phyloP scores from a whole-genome alignment of 35 echinoderm and acorn worm species.

The Diadema setosum region DNA sequence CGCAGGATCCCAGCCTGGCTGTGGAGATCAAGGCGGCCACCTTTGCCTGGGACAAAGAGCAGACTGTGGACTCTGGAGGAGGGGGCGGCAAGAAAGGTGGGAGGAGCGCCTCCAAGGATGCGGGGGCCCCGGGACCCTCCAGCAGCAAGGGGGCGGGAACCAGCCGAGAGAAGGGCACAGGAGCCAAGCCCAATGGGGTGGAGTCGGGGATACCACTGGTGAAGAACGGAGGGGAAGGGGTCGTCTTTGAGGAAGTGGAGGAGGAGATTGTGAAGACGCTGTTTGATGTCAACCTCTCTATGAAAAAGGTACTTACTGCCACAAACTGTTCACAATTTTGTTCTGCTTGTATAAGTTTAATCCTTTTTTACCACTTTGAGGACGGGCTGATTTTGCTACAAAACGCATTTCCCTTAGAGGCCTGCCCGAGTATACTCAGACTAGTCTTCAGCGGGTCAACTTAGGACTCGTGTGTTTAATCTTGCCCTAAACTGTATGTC shows the following conservation, averaged over 20 bases:
- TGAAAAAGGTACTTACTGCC: slow-evolving; percentile 61
- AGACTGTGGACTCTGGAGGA: background rate
- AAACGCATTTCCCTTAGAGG: too few species aligned
- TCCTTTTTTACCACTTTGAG: too few species aligned
- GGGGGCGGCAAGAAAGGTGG: background rate
- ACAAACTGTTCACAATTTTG: background rate
- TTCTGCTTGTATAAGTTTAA: background rate
- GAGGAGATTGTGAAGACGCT: slow-evolving; percentile 58
- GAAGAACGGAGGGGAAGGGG: background rate
- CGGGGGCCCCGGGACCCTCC: too few species aligned
- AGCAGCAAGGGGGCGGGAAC: background rate
- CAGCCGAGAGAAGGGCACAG: background rate
- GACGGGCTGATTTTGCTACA: too few species aligned
- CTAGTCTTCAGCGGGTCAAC: too few species aligned
- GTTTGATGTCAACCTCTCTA: slow-evolving; percentile 54
- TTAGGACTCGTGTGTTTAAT: too few species aligned
- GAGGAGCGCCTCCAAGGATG: background rate
- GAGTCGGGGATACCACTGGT: background rate
- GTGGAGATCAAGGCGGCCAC: slow-evolving; percentile 46
- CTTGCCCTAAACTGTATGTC: too few species aligned
- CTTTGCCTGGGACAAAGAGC: slow-evolving; percentile 90
- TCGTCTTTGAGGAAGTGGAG: background rate
- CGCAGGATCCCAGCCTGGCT: slow-evolving; percentile 26
- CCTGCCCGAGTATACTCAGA: too few species aligned
- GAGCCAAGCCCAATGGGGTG: background rate